These are phyloP conservation scores for Drosophila koepferae DNA, from an alignment of 2,888 invertebrate genomes.

Conservation along the genomic window DNA sequence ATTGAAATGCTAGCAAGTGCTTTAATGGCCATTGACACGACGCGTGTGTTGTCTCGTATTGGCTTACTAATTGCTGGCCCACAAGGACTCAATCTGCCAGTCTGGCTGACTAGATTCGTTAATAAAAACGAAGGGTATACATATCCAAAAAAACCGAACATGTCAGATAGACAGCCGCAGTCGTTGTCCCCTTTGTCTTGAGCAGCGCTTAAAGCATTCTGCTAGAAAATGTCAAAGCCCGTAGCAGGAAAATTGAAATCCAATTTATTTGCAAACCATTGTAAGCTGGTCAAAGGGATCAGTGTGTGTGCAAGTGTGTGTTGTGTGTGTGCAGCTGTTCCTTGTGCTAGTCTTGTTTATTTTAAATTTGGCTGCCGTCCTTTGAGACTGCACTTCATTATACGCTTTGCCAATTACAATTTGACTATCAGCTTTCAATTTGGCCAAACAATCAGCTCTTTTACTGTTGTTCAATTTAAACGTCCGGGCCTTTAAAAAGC, in stretches of 20 bases:
- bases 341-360: slow-evolving; percentile 38
- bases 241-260: slow-evolving; percentile 53
- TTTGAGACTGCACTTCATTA: slow-evolving; percentile 64
- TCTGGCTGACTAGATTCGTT: slow-evolving; percentile 12
- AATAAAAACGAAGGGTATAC: slow-evolving; percentile 13
- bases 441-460: slow-evolving; percentile 3
- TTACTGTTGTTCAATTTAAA: slow-evolving; percentile 48
- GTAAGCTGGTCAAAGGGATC: slow-evolving; percentile 59
- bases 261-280: slow-evolving; percentile 73
- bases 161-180: slow-evolving; percentile 9
- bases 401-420: slow-evolving; percentile 65
- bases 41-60: slow-evolving; percentile 60
- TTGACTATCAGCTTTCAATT: slow-evolving; percentile 38
- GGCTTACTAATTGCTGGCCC: slow-evolving; percentile 60
- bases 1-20: slow-evolving; percentile 24
- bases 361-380: slow-evolving; percentile 50
- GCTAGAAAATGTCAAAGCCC: slow-evolving; percentile 48
- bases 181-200: slow-evolving; percentile 37
- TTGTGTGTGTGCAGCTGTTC: slow-evolving; percentile 18
- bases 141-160: not conserved
- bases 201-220: slow-evolving; percentile 44
- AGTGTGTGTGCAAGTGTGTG: slow-evolving; percentile 26
- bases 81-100: slow-evolving; percentile 1
- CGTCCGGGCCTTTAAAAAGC: slow-evolving; percentile 57
- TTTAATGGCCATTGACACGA: slow-evolving; percentile 41